Percentiles rank a stretch among this genome's conserved stretches.
These are phyloP conservation scores for Papilio helenus DNA, from an alignment of 1,140 invertebrate genomes.

Conservation along the genomic window DNA sequence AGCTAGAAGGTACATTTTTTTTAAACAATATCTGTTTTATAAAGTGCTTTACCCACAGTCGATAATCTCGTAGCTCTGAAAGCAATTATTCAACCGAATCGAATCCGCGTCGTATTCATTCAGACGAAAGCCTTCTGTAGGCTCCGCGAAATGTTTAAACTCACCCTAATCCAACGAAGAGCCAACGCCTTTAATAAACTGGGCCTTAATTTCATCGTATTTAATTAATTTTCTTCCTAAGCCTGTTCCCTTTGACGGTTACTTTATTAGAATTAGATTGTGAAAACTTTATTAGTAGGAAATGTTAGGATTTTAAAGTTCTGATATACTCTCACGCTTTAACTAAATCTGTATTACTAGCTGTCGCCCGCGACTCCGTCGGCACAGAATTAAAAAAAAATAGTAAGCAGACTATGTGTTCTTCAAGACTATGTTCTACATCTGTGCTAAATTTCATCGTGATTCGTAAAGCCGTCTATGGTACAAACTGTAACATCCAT, in stretches of 20 bases:
- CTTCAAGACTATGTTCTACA: no score
- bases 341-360: no score
- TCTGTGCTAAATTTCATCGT: no score
- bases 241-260: slow-evolving; percentile 17
- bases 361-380: no score
- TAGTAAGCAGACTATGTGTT: no score
- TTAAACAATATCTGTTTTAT: not conserved
- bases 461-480: no score
- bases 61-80: slow-evolving; percentile 44
- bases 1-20: not conserved
- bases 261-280: slow-evolving; percentile 15
- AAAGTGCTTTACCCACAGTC: not conserved
- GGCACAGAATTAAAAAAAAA: no score
- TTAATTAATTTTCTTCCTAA: slow-evolving; percentile 27
- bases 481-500: no score
- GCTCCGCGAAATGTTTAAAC: slow-evolving; percentile 38
- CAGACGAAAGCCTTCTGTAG: slow-evolving; percentile 43
- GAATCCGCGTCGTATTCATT: slow-evolving; percentile 53
- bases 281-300: not conserved
- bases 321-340: no score
- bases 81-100: slow-evolving; percentile 55
- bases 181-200: slow-evolving; percentile 18
- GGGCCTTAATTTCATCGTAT: slow-evolving; percentile 19
- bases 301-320: not conserved
- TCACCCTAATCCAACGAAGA: slow-evolving; percentile 20